Evolutionary conservation across 2,888 invertebrate genomes (phyloP).

Genomic region (Trissolcus brochymenae): DNA sequence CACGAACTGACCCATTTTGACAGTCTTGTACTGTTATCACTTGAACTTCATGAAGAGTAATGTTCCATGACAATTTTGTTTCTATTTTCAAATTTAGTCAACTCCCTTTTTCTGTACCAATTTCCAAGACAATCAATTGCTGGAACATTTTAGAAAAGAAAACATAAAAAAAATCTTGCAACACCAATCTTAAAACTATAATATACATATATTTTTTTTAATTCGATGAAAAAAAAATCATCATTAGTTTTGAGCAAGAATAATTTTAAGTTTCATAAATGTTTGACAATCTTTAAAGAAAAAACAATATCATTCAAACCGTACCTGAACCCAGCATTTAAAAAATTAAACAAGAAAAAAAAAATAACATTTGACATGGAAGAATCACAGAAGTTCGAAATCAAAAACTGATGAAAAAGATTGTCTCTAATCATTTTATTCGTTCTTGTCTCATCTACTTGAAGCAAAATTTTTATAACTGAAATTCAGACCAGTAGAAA

Average conservation of each 20-base stretch:
- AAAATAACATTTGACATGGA: slow-evolving; percentile 31
- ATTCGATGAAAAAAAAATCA: neutral
- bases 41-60: slow-evolving; percentile 2
- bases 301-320: slow-evolving; percentile 16
- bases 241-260: neutral
- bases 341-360: slow-evolving; percentile 1
- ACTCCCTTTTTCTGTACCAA: neutral
- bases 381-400: slow-evolving; percentile 8
- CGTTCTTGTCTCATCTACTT: neutral
- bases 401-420: slow-evolving; percentile 11
- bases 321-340: slow-evolving; percentile 40
- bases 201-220: neutral
- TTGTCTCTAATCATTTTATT: slow-evolving; percentile 37
- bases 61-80: slow-evolving; percentile 24
- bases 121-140: slow-evolving; percentile 24
- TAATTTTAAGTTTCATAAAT: slow-evolving; percentile 5
- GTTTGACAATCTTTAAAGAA: slow-evolving; percentile 18
- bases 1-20: slow-evolving; percentile 19
- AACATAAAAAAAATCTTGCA: neutral
- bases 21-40: slow-evolving; percentile 17
- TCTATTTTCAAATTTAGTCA: neutral
- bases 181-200: neutral
- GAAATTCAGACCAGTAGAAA: slow-evolving; percentile 6
- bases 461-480: neutral
- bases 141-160: too few relatives aligned